Evolutionary conservation across 1,140 invertebrate genomes (phyloP), one percentile per base, ranked within the genome.

Genomic region (Danaus melanippus): DNA sequence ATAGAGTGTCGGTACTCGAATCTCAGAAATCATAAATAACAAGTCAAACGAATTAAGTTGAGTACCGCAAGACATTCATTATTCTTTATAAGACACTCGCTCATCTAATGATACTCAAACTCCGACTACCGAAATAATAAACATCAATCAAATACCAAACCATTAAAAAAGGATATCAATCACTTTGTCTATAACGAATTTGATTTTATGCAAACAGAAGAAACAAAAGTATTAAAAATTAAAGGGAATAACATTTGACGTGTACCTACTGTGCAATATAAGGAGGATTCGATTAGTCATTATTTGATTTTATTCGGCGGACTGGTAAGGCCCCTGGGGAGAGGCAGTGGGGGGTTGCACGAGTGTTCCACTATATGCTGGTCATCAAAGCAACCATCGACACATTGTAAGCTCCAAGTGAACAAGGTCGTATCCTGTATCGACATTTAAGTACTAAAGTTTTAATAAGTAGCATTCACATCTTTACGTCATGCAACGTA

Each of bases 221-320:
- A 74, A 82, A 79, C 66, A 82, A 77, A 74, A 76, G 70, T 74
- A 76, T 77, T 77, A 74, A 79, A 79, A 84, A 81, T 81, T 80
- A 74, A 83, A 76, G 73, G 74, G 80, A 79, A 86, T 78, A 79
- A 78, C 73, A 69, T 81, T 81, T 84, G 79, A 82, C 79, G 81
- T 86, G 77, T 80, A 84, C 84, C 84, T 86, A 86, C 84, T 86
- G 84, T 86, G 81, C 80, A 84, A 86, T 86, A 79, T 82, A 83
- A 80, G 79, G 70, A 66, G 74, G 76, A 84, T 84, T 82, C 84
- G 80, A 86, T 86, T 86, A 86, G 84, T 86, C 84, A 86, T 86
- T 86, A 84, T 86, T 86, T 86, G 84, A 84, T 84, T 86, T 86
- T 84, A 81, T 86, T 83, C 76, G 80, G 76, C 71, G 66, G 69